A percentile compares a stretch with the other conserved stretches of the same genome.
Evolutionary conservation across 2,888 invertebrate species (phyloP).

Genomic region (Dasypogon diadema): DNA sequence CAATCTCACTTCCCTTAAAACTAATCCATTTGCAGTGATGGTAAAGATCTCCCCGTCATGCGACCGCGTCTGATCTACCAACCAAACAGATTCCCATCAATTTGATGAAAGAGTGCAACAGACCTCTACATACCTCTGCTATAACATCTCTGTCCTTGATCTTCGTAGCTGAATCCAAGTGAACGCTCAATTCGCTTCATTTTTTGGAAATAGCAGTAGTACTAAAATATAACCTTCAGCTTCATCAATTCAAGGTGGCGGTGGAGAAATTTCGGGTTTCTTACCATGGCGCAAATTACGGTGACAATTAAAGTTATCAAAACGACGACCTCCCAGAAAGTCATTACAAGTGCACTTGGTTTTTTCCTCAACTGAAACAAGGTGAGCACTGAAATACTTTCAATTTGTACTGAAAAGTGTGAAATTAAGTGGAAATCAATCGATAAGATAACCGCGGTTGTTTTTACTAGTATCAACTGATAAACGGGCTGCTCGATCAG

Average conservation of each 20-base stretch:
- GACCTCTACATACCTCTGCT: slow-evolving; percentile 1
- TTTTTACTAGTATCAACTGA: too few species aligned
- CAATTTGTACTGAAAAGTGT: too few species aligned
- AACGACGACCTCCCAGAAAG: slow-evolving; percentile 2
- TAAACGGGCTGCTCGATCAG: too few species aligned
- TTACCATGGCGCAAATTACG: slow-evolving; percentile 20
- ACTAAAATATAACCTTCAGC: slow-evolving; percentile 1
- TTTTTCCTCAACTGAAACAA: too few species aligned
- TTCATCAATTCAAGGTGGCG: neutral
- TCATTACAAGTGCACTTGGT: too few species aligned
- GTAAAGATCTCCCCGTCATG: neutral
- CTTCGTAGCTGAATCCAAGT: neutral
- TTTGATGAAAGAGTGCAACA: too few species aligned
- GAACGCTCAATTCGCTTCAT: neutral
- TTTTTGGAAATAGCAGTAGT: slow-evolving; percentile 26
- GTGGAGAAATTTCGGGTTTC: neutral
- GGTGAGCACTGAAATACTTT: too few species aligned
- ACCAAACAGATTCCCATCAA: neutral
- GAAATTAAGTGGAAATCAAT: too few species aligned
- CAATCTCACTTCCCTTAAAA: slow-evolving; percentile 1
- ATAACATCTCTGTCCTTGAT: neutral
- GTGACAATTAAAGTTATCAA: neutral
- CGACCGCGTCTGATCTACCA: neutral
- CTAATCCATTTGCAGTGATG: slow-evolving; percentile 14
- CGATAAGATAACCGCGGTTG: too few species aligned